These are phyloP conservation scores for Coreius guichenoti DNA, from an alignment of 2,797 vertebrate species.

Conservation along the genomic window DNA sequence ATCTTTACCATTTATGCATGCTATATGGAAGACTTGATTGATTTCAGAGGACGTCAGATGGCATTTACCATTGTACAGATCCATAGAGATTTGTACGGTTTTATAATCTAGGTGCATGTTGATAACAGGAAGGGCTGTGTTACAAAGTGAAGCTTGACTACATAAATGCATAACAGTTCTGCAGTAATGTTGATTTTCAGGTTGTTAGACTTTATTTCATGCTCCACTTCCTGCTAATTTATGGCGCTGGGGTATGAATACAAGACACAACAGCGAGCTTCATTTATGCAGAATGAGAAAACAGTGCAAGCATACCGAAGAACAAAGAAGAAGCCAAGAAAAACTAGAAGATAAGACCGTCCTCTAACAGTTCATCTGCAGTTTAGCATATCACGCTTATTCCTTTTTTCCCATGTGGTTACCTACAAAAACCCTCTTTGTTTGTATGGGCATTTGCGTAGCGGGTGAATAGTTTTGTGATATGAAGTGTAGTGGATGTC, in stretches of 20 bases:
- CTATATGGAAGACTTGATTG: neutral
- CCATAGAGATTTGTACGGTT: neutral
- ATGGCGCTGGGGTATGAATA: conserved; percentile 13
- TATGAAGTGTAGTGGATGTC: conserved; percentile 32
- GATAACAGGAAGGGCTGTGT: conserved; percentile 16
- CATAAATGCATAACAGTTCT: conserved; percentile 11
- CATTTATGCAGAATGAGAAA: neutral
- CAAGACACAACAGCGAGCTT: conserved; percentile 10
- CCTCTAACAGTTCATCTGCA: neutral
- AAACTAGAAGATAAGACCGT: conserved; percentile 7
- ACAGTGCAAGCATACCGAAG: neutral
- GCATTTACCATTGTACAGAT: conserved; percentile 24
- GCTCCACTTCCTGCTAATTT: conserved; percentile 50
- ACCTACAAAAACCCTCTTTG: conserved; percentile 39
- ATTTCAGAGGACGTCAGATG: neutral
- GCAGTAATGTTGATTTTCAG: conserved; percentile 47
- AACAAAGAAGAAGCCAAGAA: neutral
- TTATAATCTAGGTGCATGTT: conserved; percentile 14
- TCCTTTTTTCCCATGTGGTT: conserved; percentile 23
- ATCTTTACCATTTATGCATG: conserved; percentile 6
- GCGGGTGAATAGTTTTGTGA: conserved; percentile 31
- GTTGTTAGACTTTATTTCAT: conserved; percentile 51
- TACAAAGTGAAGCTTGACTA: neutral
- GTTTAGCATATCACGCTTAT: neutral
- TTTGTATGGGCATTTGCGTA: conserved; percentile 30